Evolutionary conservation across 2,113 vertebrate species (phyloP), one percentile per base, ranked within the genome.

Genomic region (Neomonachus schauinslandi): DNA sequence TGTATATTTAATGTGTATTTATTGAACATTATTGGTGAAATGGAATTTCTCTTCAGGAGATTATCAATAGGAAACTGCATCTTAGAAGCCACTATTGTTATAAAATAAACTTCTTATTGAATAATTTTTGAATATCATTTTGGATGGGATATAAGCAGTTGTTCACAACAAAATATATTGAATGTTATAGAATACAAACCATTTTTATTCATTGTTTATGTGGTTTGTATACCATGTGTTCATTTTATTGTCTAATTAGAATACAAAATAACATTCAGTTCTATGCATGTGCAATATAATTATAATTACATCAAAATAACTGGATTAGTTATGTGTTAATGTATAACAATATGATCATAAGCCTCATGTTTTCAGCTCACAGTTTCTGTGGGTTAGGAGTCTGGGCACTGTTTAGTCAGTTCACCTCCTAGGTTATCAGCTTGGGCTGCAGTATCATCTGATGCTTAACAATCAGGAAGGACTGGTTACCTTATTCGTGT

Each of bases 311-410:
- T 63, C 18, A 51, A 55, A 92, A 74, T 87, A 79, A 31, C n/a
- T 91, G 61, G 13, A 49, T 90, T 76, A 55, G n/a, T 82, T 55
- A 71, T 91, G 18, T 55, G 22, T 49, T 93, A 53, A 92, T 93
- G 21, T 51, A n/a, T 81, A 93, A 87, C 51, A 76, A 63, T 87
- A 96, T 87, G 51, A 83, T 21, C 36, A 80, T 88, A 72, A 91
- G 57, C 18, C 19, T 71, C 11, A 6, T 31, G 65, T 26, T 14
- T 89, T 71, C 82, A 95, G 24, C 6, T 71, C 57, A n/a, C 12
- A 80, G 15, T 63, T 82, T 91, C 36, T 76, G 36, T 91, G 16
- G 2, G 33, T 31, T 51, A 49, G 31, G 36, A 81, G 12, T 72
- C 46, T 76, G 42, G n/a, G 6, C 31, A 22, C 90, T 55, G 26